Conservation (phyloP, 2,113 vertebrate species). For the Sardina pilchardus region DNA sequence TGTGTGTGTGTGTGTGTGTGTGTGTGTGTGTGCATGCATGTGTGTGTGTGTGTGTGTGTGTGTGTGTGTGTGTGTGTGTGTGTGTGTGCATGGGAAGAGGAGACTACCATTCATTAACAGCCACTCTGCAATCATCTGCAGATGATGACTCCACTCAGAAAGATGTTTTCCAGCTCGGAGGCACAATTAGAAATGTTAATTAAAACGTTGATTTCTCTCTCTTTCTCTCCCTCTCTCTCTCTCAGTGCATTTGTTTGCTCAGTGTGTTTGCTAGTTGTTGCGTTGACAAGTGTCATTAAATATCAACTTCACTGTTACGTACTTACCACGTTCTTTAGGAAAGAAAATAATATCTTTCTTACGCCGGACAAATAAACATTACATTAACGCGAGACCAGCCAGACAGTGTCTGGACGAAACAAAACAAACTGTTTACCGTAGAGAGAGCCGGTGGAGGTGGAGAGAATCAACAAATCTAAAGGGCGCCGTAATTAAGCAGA, state of each 20-base stretch:
- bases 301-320: neutral
- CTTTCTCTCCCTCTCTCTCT: neutral
- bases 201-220: neutral
- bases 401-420: neutral
- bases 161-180: slow-evolving; percentile 25
- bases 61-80: slow-evolving; percentile 36
- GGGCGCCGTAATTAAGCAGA: slow-evolving; percentile 25
- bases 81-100: neutral
- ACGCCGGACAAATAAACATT: neutral
- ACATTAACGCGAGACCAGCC: neutral
- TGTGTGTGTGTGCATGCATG: too few relatives aligned
- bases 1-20: too few relatives aligned
- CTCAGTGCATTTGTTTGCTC: neutral
- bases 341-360: too few relatives aligned
- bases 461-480: slow-evolving; percentile 29
- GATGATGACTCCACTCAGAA: neutral
- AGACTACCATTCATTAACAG: slow-evolving; percentile 17
- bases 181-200: slow-evolving; percentile 26
- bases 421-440: neutral
- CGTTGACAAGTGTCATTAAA: neutral
- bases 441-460: neutral
- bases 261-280: slow-evolving; percentile 7
- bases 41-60: slow-evolving; percentile 18
- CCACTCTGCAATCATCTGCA: neutral
- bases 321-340: neutral